phyloP scores from a whole-genome alignment of 2,888 invertebrate species.

The Amblyjoppa fuscipennis region DNA sequence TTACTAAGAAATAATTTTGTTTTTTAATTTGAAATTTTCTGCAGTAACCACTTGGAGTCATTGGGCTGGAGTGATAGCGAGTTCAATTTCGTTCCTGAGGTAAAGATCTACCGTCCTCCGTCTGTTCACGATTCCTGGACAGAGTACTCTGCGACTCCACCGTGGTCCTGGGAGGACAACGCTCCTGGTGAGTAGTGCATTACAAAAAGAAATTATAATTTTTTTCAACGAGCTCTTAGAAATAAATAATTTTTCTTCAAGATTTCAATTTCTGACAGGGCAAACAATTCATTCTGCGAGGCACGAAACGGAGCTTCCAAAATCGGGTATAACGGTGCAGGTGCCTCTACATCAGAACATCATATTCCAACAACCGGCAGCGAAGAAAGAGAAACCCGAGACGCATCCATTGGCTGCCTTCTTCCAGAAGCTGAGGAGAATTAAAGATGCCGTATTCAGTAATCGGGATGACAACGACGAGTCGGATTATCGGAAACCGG shows the following conservation, averaged over 20 bases:
- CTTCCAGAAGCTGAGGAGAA: slow-evolving; percentile 72
- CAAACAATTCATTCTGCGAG: background rate
- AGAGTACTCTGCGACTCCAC: slow-evolving; percentile 47
- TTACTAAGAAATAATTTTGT: background rate
- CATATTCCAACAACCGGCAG: slow-evolving; percentile 73
- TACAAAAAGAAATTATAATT: background rate
- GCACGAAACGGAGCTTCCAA: slow-evolving; percentile 27
- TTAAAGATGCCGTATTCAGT: slow-evolving; percentile 75
- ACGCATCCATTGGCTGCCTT: slow-evolving; percentile 71
- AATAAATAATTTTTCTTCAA: slow-evolving; percentile 30
- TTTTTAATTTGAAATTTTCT: background rate
- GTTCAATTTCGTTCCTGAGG: slow-evolving; percentile 70
- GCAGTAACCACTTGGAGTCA: slow-evolving; percentile 72
- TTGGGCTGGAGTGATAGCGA: slow-evolving; percentile 76
- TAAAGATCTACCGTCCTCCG: slow-evolving; percentile 67
- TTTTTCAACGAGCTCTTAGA: background rate
- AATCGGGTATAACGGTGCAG: slow-evolving; percentile 72
- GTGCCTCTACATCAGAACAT: slow-evolving; percentile 77
- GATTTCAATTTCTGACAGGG: slow-evolving; percentile 55
- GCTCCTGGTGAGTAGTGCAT: slow-evolving; percentile 63
- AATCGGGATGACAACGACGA: slow-evolving; percentile 54
- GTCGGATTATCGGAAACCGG: slow-evolving; percentile 27
- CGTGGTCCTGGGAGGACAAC: slow-evolving; percentile 64
- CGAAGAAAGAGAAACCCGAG: slow-evolving; percentile 69
- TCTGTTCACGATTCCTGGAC: slow-evolving; percentile 63